Base-by-base conservation (phyloP, 1,140 invertebrate species). In the Drosophila prosaltans region DNA sequence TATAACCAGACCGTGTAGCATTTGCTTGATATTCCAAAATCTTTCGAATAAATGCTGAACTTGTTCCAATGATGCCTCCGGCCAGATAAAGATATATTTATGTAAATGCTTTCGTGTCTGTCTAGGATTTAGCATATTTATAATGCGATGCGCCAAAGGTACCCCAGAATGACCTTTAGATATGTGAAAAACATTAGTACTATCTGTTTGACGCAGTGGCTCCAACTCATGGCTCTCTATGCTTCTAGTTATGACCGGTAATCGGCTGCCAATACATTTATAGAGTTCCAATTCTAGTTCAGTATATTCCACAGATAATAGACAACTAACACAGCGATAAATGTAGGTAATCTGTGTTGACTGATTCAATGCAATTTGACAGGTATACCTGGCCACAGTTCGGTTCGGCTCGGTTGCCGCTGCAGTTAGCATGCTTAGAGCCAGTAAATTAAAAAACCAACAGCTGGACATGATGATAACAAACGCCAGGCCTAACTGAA, bases 21-120 rank as follows among this genome's bases (percentile, higher is more conserved):
- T n/a, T 10, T 83, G 40, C 30, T 77, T 82, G 21, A 24, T 51
- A 1, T 7, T 6, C 86, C 90, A 91, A 40, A 85, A 67, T 3
- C 63, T 66, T 2, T 61, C 24, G 2, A 91, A 91, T 0, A 91
- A 66, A 11, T 54, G 9, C 1, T 43, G 43, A 1, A 92, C 16
- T n/a, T 80, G 69, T 10, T 55, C 9, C 11, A 60, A 9, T 2
- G 5, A 43, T 5, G 86, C 83, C 3, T 36, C 59, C 1, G 78
- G 74, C 90, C 90, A 91, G 2, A 91, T 30, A 7, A 91, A 91
- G 8, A 91, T 39, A 65, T 91, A 91, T 58, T 89, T 88, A 30
- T 91, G 90, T 1, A 80, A 39, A 7, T 82, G 79, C 1, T 86
- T 90, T 0, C 72, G 66, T 0, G 36, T 45, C 64, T 91, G 90